Conservation (phyloP, 2,888 invertebrate genomes). For the Polymixis flavicincta region DNA sequence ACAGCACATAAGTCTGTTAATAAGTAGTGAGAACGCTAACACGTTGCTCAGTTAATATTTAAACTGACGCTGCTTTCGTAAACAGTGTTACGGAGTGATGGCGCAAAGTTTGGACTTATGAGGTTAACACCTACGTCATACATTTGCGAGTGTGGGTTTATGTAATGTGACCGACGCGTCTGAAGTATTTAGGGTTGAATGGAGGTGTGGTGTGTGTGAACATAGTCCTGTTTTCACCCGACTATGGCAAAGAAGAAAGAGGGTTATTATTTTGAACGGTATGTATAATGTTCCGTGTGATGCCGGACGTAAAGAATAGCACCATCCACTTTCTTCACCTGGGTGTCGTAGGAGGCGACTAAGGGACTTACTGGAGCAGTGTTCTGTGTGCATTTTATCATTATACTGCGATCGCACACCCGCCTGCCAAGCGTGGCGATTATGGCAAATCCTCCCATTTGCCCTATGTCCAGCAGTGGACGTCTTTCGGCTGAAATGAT, state of each 20-base stretch:
- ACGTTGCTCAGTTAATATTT: slow-evolving; percentile 57
- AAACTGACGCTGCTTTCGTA: slow-evolving; percentile 37
- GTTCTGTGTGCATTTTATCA: too few species aligned
- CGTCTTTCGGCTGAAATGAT: too few species aligned
- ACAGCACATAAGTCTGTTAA: slow-evolving; percentile 27
- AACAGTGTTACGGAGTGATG: slow-evolving; percentile 42
- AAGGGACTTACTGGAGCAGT: too few species aligned
- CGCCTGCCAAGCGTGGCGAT: too few species aligned
- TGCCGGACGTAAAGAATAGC: too few species aligned
- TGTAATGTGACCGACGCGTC: slow-evolving; percentile 2
- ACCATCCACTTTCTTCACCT: too few species aligned
- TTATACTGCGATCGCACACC: too few species aligned
- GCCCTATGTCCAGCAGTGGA: too few species aligned
- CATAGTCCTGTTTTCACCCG: neutral
- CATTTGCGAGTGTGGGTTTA: neutral
- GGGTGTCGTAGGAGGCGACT: too few species aligned
- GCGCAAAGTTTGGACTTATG: slow-evolving; percentile 45
- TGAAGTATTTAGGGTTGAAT: neutral
- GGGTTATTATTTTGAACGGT: too few species aligned
- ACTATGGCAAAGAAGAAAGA: neutral
- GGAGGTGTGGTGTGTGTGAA: neutral
- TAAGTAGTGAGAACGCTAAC: slow-evolving; percentile 51
- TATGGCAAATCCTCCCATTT: too few species aligned
- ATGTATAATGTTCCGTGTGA: too few species aligned
- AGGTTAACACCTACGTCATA: slow-evolving; percentile 32